Evolutionary conservation across 2,888 invertebrate genomes (phyloP).

Genomic region (Acronicta alni): DNA sequence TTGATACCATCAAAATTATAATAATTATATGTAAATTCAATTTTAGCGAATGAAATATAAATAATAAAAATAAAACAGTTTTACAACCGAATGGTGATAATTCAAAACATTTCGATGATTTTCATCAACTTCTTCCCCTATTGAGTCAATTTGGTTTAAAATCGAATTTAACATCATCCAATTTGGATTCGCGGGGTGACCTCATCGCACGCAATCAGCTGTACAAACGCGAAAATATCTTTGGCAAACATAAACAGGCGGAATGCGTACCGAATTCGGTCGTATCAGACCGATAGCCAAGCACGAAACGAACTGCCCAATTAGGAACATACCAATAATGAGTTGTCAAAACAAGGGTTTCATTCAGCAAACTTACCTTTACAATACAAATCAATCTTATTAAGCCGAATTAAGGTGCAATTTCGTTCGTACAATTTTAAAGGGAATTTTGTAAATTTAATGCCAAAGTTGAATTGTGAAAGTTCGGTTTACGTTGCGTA

Average conservation of each 20-base stretch:
- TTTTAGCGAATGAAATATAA: not conserved
- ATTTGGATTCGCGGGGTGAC: constrained; percentile 73
- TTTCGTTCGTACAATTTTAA: constrained; percentile 49
- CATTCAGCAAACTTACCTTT: constrained; percentile 54
- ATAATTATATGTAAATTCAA: too few relatives aligned
- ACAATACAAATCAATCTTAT: constrained; percentile 57
- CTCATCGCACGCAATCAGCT: constrained; percentile 82
- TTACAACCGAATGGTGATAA: not conserved
- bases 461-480: constrained; percentile 86
- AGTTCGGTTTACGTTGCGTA: constrained; percentile 79
- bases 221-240: constrained; percentile 83
- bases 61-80: not conserved
- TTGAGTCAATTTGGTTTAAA: constrained; percentile 39
- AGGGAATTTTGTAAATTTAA: constrained; percentile 70
- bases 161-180: constrained; percentile 54
- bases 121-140: constrained; percentile 15
- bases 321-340: constrained; percentile 85
- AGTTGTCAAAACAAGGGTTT: constrained; percentile 86
- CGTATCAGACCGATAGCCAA: constrained; percentile 62
- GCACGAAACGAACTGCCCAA: constrained; percentile 77
- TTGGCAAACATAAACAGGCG: constrained; percentile 78
- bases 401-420: constrained; percentile 55
- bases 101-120: constrained; percentile 5
- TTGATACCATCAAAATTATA: too few relatives aligned
- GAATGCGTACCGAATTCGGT: constrained; percentile 71